phyloP scores from a whole-genome alignment of 2,113 vertebrate species.

The Silurus glanis region DNA sequence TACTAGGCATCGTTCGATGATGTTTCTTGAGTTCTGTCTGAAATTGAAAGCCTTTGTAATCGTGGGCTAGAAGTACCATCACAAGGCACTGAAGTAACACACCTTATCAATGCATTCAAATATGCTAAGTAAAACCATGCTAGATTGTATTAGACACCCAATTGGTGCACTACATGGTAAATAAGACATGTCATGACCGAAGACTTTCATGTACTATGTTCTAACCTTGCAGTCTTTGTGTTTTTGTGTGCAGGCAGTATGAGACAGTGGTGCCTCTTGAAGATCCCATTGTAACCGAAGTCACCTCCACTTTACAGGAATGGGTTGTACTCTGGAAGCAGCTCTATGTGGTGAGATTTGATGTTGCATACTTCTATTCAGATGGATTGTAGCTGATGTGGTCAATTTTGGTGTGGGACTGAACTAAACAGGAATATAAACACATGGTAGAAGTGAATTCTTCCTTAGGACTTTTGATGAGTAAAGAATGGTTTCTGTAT shows the following conservation, averaged over 20 bases:
- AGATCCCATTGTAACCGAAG: conserved; percentile 90
- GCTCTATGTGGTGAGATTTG: conserved; percentile 89
- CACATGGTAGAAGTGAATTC: background rate
- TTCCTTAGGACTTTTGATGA: background rate
- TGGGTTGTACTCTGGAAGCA: conserved; percentile 96
- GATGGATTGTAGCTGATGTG: background rate
- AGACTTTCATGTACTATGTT: background rate
- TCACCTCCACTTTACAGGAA: conserved; percentile 91
- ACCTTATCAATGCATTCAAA: background rate
- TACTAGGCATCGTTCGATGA: background rate
- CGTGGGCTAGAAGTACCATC: background rate
- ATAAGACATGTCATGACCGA: background rate
- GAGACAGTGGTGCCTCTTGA: conserved; percentile 91
- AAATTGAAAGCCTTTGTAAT: too few species aligned
- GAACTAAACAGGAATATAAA: background rate
- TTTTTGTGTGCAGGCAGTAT: conserved; percentile 78
- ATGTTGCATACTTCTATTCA: background rate
- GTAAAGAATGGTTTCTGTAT: background rate
- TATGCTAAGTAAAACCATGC: background rate
- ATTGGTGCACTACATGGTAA: too few species aligned
- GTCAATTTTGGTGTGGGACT: background rate
- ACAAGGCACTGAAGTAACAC: background rate
- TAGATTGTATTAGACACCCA: too few species aligned
- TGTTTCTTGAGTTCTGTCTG: background rate
- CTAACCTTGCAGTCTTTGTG: background rate